A percentile compares a stretch with the other conserved stretches of the same genome.
These are phyloP conservation scores for Boulengeromyrus knoepffleri DNA, from an alignment of 2,113 vertebrate genomes.

Conservation along the genomic window DNA sequence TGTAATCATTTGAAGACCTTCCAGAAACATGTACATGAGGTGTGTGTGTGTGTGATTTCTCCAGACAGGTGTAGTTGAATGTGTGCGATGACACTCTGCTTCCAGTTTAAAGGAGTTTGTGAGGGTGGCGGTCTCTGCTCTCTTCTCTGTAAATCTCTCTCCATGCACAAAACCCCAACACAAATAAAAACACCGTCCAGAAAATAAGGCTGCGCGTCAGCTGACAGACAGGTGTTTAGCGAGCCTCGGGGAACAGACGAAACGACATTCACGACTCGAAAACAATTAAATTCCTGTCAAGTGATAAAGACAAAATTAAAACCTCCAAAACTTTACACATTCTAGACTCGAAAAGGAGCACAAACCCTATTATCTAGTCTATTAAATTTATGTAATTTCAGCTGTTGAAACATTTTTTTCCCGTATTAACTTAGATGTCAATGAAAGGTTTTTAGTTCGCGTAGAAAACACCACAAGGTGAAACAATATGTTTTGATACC, in stretches of 20 bases:
- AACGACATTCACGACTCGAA: background rate
- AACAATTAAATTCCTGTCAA: constrained; percentile 15
- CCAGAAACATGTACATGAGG: background rate
- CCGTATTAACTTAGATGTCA: background rate
- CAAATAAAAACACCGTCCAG: background rate
- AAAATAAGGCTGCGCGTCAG: background rate
- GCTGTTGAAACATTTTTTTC: background rate
- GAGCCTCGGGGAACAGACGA: background rate
- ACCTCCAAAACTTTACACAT: background rate
- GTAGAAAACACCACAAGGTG: background rate
- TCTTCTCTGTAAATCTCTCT: background rate
- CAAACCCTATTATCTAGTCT: background rate
- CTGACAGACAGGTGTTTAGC: background rate
- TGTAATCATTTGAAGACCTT: background rate
- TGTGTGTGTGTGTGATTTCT: background rate
- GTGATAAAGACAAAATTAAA: constrained; percentile 8
- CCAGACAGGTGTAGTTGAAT: background rate
- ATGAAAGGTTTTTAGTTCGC: background rate
- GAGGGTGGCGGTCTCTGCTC: background rate
- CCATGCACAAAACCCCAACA: background rate
- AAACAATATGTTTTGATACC: background rate
- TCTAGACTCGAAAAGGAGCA: background rate
- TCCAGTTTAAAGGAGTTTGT: background rate
- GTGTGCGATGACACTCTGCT: background rate
- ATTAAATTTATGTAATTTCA: background rate